Evolutionary conservation across 2,888 invertebrate species (phyloP).

Genomic region (Lypha dubia): DNA sequence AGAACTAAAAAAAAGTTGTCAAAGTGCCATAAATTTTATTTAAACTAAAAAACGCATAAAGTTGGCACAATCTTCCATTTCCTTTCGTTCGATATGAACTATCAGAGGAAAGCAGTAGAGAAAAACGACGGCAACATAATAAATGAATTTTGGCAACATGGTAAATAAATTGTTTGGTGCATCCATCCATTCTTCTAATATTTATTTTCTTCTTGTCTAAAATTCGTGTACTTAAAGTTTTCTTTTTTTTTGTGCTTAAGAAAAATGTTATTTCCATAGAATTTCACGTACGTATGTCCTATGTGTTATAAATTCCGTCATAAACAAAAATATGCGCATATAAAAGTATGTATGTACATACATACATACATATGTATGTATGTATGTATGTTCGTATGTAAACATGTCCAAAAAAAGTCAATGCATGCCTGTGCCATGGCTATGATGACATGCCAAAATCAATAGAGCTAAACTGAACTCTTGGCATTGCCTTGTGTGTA

Average conservation of each 20-base stretch:
- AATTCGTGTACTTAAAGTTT: conserved; percentile 22
- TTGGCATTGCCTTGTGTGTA: neutral
- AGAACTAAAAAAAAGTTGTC: conserved; percentile 53
- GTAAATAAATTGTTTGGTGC: conserved; percentile 44
- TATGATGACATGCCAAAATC: conserved; percentile 1
- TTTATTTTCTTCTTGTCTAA: conserved; percentile 6
- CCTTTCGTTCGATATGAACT: conserved; percentile 43
- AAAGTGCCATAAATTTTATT: conserved; percentile 69
- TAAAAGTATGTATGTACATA: neutral
- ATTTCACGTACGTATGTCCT: conserved; percentile 60
- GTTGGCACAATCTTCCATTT: conserved; percentile 68
- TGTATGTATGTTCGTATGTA: too few species aligned
- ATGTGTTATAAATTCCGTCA: conserved; percentile 59
- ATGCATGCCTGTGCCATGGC: too few species aligned
- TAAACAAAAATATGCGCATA: conserved; percentile 54
- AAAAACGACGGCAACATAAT: conserved; percentile 9
- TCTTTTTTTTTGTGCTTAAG: conserved; percentile 8
- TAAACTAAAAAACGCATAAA: conserved; percentile 66
- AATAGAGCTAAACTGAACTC: neutral
- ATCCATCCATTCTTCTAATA: conserved; percentile 35
- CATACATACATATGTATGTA: too few species aligned
- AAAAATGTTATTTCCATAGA: conserved; percentile 38
- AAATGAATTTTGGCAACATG: conserved; percentile 63
- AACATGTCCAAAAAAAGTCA: too few species aligned
- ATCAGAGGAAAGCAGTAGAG: neutral